phyloP scores from a whole-genome alignment of 2,797 vertebrate genomes.

The Scleropages formosus region DNA sequence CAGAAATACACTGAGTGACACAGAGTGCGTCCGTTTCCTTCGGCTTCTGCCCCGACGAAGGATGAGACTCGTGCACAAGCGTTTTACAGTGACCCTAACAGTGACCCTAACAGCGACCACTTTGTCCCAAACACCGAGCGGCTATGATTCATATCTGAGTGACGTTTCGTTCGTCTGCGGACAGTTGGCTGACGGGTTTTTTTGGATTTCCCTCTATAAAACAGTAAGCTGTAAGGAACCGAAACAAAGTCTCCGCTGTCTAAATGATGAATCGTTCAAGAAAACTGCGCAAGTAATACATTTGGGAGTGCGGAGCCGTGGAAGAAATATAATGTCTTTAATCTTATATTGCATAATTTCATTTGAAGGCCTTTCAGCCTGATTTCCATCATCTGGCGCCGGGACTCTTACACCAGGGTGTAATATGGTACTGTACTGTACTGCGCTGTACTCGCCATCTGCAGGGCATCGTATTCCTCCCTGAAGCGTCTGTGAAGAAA shows the following conservation, averaged over 20 bases:
- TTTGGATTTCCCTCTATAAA: neutral
- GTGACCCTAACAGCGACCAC: neutral
- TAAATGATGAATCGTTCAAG: conserved; percentile 10
- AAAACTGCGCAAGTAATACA: neutral
- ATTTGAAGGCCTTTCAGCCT: neutral
- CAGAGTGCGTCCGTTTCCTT: neutral
- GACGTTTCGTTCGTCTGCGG: neutral
- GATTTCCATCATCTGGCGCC: neutral
- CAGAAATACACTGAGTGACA: neutral
- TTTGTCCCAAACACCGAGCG: neutral
- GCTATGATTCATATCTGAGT: neutral
- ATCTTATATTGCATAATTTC: too few relatives aligned
- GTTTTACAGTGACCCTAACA: neutral
- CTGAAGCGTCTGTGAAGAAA: neutral
- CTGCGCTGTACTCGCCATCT: neutral
- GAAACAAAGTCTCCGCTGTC: neutral
- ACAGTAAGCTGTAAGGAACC: neutral
- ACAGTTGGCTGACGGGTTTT: neutral
- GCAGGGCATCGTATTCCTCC: conserved; percentile 22
- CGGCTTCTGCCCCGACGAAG: neutral
- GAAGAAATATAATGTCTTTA: neutral
- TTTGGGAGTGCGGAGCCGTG: neutral
- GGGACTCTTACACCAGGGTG: too few relatives aligned
- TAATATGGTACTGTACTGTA: too few relatives aligned
- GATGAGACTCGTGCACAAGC: neutral